A percentile compares a stretch with the other conserved stretches of the same genome.
phyloP scores from a whole-genome alignment of 2,797 vertebrate genomes.

The Tapirus indicus region DNA sequence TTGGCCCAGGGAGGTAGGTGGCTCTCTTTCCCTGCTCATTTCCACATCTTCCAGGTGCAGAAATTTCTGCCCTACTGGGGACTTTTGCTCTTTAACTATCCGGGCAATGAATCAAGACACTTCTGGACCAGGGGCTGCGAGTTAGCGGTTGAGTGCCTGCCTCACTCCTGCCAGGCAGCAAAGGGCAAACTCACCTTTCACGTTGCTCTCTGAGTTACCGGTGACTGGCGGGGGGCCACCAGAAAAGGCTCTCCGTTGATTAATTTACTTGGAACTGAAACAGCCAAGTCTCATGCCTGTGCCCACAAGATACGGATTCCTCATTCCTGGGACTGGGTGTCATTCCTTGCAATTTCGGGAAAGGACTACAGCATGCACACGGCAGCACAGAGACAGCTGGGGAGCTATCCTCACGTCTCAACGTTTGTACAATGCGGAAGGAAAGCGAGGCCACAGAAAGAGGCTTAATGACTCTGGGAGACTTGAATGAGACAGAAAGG shows the following conservation, averaged over 20 bases:
- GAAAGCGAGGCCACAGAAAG: not conserved
- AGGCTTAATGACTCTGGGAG: not conserved
- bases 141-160: accelerated
- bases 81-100: too few relatives aligned
- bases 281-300: accelerated
- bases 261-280: not conserved
- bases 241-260: accelerated
- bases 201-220: not conserved
- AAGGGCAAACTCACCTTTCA: accelerated
- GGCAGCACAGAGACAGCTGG: accelerated
- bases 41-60: accelerated
- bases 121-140: accelerated
- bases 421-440: accelerated
- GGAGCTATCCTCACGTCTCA: accelerated
- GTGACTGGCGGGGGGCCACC: not conserved
- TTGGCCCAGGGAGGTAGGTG: accelerated
- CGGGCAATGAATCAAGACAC: not conserved
- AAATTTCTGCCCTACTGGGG: not conserved
- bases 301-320: not conserved
- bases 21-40: too few relatives aligned
- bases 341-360: too few relatives aligned
- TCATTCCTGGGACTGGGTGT: accelerated
- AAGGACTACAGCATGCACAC: accelerated
- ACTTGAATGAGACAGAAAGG: not conserved
- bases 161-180: too few relatives aligned